phyloP scores from a whole-genome alignment of 2,797 vertebrate species.

The Emydoidea blandingii region DNA sequence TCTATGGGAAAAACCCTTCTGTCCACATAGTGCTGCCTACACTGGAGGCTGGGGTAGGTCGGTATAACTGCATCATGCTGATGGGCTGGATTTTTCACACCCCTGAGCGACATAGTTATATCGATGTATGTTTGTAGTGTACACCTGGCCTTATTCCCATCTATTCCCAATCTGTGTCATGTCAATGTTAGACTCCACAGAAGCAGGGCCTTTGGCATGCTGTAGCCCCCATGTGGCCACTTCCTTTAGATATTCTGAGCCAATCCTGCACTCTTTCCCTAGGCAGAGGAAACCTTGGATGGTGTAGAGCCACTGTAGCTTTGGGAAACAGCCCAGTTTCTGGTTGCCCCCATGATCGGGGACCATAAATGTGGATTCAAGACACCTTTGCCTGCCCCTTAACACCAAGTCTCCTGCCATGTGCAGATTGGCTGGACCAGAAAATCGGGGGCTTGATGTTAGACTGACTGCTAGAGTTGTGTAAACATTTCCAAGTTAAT shows the following conservation, averaged over 20 bases:
- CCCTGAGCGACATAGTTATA: too few relatives aligned
- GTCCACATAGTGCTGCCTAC: too few relatives aligned
- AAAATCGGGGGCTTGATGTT: not conserved
- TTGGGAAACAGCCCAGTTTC: not conserved
- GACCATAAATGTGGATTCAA: not conserved
- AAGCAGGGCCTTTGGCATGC: not conserved
- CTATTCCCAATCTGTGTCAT: not conserved
- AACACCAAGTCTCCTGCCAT: not conserved
- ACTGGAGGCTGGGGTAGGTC: too few relatives aligned
- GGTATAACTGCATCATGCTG: too few relatives aligned
- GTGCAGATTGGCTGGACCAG: not conserved
- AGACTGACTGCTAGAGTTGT: not conserved
- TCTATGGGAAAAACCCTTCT: not conserved
- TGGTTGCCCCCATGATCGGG: not conserved
- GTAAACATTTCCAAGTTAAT: not conserved
- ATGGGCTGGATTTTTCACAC: too few relatives aligned
- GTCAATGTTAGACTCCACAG: not conserved
- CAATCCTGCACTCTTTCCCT: not conserved
- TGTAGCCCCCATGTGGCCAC: accelerated
- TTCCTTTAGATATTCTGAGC: not conserved
- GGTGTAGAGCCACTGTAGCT: not conserved
- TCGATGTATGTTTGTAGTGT: not conserved
- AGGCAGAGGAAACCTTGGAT: not conserved
- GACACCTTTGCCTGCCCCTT: not conserved
- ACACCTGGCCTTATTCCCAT: not conserved